These are phyloP conservation scores for Penaeus monodon DNA, from an alignment of 2,888 invertebrate species.

Conservation along the genomic window DNA sequence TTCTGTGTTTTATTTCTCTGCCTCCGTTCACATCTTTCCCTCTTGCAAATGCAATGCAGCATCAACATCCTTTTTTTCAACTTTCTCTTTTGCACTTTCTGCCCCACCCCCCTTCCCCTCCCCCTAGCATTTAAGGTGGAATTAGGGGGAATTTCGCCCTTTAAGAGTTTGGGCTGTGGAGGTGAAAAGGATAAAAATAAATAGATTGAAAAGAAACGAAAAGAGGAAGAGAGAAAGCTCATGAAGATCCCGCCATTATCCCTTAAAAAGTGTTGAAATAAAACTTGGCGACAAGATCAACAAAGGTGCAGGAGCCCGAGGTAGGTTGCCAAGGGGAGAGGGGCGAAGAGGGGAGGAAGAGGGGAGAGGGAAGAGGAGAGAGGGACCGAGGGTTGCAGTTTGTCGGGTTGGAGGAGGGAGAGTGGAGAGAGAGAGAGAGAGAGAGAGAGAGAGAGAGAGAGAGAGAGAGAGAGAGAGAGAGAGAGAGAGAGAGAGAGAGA, in stretches of 20 bases:
- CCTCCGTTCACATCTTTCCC: no score
- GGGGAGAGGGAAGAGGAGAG: no score
- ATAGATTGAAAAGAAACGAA: background rate
- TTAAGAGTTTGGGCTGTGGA: background rate
- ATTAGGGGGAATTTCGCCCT: no score
- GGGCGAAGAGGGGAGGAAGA: background rate
- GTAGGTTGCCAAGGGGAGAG: constrained; percentile 10
- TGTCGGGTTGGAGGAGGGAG: constrained; percentile 5
- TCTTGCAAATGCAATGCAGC: no score
- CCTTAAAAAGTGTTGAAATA: constrained; percentile 38
- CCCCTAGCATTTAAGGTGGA: no score
- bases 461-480: background rate
- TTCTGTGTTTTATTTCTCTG: no score
- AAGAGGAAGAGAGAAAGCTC: constrained; percentile 3
- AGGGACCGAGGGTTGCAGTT: no score
- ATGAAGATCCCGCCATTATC: constrained; percentile 17
- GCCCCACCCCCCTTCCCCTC: background rate
- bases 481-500: no score
- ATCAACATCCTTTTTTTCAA: no score
- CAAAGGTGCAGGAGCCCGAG: constrained; percentile 29
- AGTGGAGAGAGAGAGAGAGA: background rate
- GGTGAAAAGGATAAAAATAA: background rate
- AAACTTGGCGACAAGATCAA: constrained; percentile 48
- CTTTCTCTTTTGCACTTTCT: no score
- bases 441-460: background rate